phyloP scores from a whole-genome alignment of 2,797 vertebrate genomes.

The Coilia nasus region DNA sequence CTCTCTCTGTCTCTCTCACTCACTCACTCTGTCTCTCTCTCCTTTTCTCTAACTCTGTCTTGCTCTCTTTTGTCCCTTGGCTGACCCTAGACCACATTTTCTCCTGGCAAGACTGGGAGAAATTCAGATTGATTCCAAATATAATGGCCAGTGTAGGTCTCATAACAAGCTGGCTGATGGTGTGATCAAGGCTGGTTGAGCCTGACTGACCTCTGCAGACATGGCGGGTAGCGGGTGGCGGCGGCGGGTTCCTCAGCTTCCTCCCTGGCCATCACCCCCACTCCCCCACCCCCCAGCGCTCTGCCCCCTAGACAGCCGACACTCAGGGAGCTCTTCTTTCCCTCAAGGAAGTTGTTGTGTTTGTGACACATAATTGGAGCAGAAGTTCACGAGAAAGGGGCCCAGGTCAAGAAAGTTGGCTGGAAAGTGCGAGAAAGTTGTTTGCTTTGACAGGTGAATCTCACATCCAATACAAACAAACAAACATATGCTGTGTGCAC shows the following conservation, averaged over 20 bases:
- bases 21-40: conserved; percentile 17
- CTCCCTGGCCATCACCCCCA: conserved; percentile 38
- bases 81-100: conserved; percentile 83
- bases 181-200: conserved; percentile 70
- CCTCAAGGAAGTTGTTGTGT: conserved; percentile 3
- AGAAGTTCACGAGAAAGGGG: not conserved
- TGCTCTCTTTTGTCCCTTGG: conserved; percentile 78
- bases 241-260: conserved; percentile 51
- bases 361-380: conserved; percentile 1
- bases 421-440: not conserved
- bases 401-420: not conserved
- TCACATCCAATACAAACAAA: not conserved
- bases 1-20: not conserved
- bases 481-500: not conserved
- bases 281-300: not conserved
- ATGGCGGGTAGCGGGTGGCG: conserved; percentile 59
- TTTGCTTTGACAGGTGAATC: not conserved
- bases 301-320: not conserved
- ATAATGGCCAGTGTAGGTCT: conserved; percentile 73
- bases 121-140: conserved; percentile 79
- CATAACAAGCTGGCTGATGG: conserved; percentile 72
- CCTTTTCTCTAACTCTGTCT: conserved; percentile 27
- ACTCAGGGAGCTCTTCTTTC: not conserved
- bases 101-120: conserved; percentile 74
- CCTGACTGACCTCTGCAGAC: conserved; percentile 63